Evolutionary conservation across 2,888 invertebrate genomes (phyloP), one percentile per base, ranked within the genome.

Genomic region (Drosophila prolongata): DNA sequence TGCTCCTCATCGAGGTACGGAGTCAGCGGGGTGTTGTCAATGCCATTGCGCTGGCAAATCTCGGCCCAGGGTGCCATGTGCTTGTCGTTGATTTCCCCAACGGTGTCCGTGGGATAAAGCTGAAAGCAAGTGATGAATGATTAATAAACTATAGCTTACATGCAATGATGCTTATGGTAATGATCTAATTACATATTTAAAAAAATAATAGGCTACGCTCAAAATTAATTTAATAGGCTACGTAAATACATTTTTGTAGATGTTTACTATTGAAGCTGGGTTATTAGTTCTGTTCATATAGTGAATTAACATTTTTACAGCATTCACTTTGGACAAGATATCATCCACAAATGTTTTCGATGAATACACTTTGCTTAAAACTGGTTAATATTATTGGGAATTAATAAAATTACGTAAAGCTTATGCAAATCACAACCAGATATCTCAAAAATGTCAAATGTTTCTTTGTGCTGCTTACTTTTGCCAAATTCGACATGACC

Each of bases 11-110:
- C 96, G 90, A 98, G 95, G 90, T 96, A 97, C 0, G 98, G 98
- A 70, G 97, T 97, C 1, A 98, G 93, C 1, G 98, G 98, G 19
- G 98, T 96, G 93, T 97, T 98, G 75, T 94, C 93, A 34, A 98
- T 95, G 47, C 94, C 93, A 91, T 96, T 95, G 74, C 93, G 93
- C 75, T 95, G 94, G 90, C 98, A 98, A 34, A 96, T 95, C 89
- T 96, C 96, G 0, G 97, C 97, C 98, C 98, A 98, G 16, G 98
- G 97, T 0, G 94, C 95, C 93, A 98, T 94, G 91, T 98, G 98
- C 91, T 98, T 98, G 92, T 98, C 98, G 91, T 98, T 98, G 0
- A 97, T 97, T 88, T 98, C 97, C 81, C 97, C 97, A 0, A 97
- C 96, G 6, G 97, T 95, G 9, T 95, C 94, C 1, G 94, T 94